phyloP scores from a whole-genome alignment of 2,113 vertebrate genomes.

The Pteronura brasiliensis region DNA sequence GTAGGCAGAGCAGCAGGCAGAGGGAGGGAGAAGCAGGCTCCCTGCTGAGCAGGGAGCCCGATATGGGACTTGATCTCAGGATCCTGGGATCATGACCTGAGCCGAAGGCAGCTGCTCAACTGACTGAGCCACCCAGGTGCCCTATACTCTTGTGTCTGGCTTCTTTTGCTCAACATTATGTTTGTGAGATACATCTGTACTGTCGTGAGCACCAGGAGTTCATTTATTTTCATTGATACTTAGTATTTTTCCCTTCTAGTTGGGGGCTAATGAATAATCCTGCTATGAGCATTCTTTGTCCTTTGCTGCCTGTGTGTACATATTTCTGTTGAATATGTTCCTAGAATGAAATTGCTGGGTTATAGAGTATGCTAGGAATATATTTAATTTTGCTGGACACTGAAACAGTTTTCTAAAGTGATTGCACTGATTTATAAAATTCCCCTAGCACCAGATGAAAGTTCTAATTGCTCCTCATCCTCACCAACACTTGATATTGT shows the following conservation, averaged over 20 bases:
- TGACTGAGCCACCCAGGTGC: too few relatives aligned
- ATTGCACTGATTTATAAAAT: not conserved
- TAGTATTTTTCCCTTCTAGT: not conserved
- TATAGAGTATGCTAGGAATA: not conserved
- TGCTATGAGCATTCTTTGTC: not conserved
- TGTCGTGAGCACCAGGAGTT: not conserved
- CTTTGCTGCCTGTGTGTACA: not conserved
- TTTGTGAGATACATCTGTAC: not conserved
- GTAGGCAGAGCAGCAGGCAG: too few relatives aligned
- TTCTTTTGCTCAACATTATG: not conserved
- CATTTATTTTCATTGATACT: not conserved
- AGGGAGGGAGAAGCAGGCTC: too few relatives aligned
- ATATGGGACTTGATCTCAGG: too few relatives aligned
- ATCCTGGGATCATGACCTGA: too few relatives aligned
- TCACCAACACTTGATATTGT: not conserved
- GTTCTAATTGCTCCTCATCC: not conserved
- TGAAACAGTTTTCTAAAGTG: not conserved
- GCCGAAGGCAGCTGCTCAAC: too few relatives aligned
- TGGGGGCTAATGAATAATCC: not conserved
- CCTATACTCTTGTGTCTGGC: not conserved
- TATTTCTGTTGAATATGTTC: not conserved
- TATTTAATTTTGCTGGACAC: not conserved
- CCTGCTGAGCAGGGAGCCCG: too few relatives aligned
- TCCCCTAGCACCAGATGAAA: not conserved
- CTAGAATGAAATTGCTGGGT: not conserved